These are phyloP conservation scores for Microplitis demolitor DNA, from an alignment of 1,140 invertebrate species.

Conservation along the genomic window DNA sequence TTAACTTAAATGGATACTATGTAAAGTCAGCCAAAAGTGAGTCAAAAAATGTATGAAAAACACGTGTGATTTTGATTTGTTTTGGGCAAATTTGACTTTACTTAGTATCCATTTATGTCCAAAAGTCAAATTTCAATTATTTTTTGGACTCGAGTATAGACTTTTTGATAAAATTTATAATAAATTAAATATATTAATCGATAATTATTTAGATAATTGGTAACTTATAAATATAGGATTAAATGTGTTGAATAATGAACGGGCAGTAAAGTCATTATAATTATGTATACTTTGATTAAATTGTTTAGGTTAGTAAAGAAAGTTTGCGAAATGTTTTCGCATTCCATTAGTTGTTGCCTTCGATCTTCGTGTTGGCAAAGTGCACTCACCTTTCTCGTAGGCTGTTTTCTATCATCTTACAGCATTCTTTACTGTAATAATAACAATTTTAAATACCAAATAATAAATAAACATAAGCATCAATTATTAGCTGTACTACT, in stretches of 20 bases:
- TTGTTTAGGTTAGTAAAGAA: constrained; percentile 1
- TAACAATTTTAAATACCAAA: not conserved
- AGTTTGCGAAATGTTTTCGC: constrained; percentile 18
- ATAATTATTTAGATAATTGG: too few species aligned
- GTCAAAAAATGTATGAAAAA: too few species aligned
- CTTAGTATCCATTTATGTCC: too few species aligned
- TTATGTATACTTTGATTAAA: constrained; percentile 9
- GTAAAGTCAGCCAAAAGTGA: too few species aligned
- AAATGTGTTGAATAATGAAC: not conserved
- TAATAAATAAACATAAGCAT: not conserved
- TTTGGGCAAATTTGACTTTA: too few species aligned
- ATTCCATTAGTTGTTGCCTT: constrained; percentile 5
- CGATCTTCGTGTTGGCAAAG: not conserved
- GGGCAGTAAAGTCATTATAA: not conserved
- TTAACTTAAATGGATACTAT: too few species aligned
- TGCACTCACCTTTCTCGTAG: constrained; percentile 9
- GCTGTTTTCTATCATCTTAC: constrained; percentile 6
- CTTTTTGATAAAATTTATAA: too few species aligned
- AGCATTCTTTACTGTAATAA: not conserved
- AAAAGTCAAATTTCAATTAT: too few species aligned
- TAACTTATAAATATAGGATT: not conserved
- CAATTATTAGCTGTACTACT: too few species aligned
- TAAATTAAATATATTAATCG: too few species aligned
- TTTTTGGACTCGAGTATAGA: too few species aligned
- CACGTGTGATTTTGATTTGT: too few species aligned